A percentile compares a stretch with the other conserved stretches of the same genome.
Evolutionary conservation across 2,797 vertebrate genomes (phyloP).

Genomic region (Acanthurus tractus): DNA sequence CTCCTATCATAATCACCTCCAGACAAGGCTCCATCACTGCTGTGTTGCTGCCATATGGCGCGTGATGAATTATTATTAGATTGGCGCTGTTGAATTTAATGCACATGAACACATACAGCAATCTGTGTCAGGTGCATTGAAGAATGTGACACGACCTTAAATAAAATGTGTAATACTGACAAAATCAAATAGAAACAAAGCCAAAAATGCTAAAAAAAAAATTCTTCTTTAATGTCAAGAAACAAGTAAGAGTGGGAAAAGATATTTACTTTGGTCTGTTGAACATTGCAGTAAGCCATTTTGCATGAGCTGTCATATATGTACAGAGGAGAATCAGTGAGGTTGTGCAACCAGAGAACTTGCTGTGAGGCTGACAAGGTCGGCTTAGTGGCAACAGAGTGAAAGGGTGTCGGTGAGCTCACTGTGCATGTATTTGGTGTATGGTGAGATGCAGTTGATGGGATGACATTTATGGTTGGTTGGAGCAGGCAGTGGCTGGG

Average conservation of each 20-base stretch:
- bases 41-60: slow-evolving; percentile 57
- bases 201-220: background rate
- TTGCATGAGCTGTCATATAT: no score
- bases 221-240: background rate
- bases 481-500: no score
- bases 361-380: background rate
- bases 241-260: background rate
- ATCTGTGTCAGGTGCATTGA: background rate
- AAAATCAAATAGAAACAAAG: background rate
- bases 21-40: slow-evolving; percentile 56
- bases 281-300: background rate
- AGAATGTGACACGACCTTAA: background rate
- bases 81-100: slow-evolving; percentile 30
- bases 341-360: background rate
- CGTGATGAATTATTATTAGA: slow-evolving; percentile 62
- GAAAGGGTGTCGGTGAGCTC: no score
- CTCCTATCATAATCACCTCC: slow-evolving; percentile 56
- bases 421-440: no score
- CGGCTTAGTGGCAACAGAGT: no score
- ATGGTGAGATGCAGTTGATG: no score
- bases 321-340: background rate
- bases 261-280: background rate
- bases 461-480: no score
- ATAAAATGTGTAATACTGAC: background rate
- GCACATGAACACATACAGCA: background rate